These are phyloP conservation scores for Allygus modestus DNA, from an alignment of 2,888 invertebrate species.

Conservation along the genomic window DNA sequence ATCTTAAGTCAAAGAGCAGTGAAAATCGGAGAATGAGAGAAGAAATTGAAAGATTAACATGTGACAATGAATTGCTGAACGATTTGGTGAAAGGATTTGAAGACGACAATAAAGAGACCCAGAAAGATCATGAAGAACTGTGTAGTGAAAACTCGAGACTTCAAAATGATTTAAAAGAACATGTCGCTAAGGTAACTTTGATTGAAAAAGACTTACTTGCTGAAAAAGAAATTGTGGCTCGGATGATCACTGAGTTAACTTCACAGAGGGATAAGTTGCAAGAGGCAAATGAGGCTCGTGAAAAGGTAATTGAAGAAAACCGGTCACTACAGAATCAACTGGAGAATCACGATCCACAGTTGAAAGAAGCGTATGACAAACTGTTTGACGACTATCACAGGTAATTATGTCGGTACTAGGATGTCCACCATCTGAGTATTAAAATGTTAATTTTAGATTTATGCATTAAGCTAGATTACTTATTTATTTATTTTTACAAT, in stretches of 20 bases:
- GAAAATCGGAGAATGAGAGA: conserved; percentile 26
- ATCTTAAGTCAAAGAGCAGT: neutral
- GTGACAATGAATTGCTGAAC: neutral
- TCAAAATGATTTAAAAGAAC: neutral
- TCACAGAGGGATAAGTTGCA: neutral
- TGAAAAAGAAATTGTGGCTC: conserved; percentile 54
- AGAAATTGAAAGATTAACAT: neutral
- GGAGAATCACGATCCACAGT: conserved; percentile 67
- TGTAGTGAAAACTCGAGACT: neutral
- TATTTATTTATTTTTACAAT: no score
- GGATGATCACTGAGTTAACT: neutral
- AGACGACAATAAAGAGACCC: neutral
- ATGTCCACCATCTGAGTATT: no score
- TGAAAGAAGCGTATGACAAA: conserved; percentile 74
- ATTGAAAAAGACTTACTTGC: conserved; percentile 61
- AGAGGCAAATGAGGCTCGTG: neutral
- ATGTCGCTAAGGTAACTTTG: conserved; percentile 63
- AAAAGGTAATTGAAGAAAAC: neutral
- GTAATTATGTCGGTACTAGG: no score
- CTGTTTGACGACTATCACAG: conserved; percentile 75
- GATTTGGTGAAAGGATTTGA: neutral
- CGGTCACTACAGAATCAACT: conserved; percentile 2
- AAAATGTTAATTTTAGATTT: no score
- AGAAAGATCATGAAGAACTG: neutral
- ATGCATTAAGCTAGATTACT: no score